A percentile compares a stretch with the other conserved stretches of the same genome.
Evolutionary conservation across 2,797 vertebrate species (phyloP).

Genomic region (Octomys mimax): DNA sequence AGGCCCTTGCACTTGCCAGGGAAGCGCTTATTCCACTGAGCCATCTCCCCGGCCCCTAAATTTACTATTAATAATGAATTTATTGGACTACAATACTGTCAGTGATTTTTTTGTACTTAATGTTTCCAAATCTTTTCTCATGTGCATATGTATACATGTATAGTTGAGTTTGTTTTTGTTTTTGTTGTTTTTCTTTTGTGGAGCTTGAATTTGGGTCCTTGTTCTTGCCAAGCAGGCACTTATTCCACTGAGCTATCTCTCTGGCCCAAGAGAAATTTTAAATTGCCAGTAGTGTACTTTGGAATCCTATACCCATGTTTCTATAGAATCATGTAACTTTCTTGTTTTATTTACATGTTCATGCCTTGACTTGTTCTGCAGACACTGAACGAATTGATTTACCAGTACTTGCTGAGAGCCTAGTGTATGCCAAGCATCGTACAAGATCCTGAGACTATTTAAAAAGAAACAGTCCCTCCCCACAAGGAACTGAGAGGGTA

Average conservation of each 20-base stretch:
- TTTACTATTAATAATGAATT: conserved; percentile 28
- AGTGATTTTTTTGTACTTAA: not conserved
- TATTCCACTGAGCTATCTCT: no score
- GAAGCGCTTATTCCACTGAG: no score
- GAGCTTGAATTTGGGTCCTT: no score
- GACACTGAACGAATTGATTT: conserved; percentile 46
- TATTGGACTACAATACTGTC: conserved; percentile 34
- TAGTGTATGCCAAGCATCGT: not conserved
- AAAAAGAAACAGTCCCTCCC: not conserved
- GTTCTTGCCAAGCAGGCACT: no score
- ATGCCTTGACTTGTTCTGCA: not conserved
- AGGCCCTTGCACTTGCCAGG: no score
- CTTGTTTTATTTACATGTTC: conserved; percentile 41
- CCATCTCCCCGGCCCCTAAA: no score
- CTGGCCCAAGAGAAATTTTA: not conserved
- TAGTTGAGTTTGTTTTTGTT: not conserved
- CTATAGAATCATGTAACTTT: not conserved
- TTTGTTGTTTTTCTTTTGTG: no score
- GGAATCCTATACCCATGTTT: not conserved
- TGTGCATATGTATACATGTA: not conserved
- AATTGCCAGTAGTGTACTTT: not conserved
- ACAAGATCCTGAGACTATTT: not conserved
- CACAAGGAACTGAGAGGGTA: not conserved
- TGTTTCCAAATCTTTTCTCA: conserved; percentile 15
- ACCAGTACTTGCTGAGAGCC: conserved; percentile 10